A percentile compares a stretch with the other conserved stretches of the same genome.
phyloP scores from a whole-genome alignment of 2,888 invertebrate species.

The Seladonia tumulorum region DNA sequence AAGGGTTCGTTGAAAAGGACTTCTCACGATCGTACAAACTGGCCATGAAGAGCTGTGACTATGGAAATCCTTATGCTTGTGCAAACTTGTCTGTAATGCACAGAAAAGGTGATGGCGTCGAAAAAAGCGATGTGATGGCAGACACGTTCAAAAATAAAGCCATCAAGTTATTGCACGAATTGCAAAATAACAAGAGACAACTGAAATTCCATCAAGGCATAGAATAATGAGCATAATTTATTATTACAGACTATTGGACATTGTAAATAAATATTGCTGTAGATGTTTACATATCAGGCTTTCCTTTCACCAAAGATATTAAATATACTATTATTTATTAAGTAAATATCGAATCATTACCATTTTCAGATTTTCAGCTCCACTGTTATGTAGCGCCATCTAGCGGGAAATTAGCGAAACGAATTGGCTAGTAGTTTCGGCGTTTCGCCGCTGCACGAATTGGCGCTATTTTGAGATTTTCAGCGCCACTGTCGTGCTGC shows the following conservation, averaged over 20 bases:
- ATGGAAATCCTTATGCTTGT: slow-evolving; percentile 94
- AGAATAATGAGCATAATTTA: background rate
- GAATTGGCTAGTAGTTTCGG: too few species aligned
- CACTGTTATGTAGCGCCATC: too few species aligned
- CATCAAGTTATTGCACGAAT: slow-evolving; percentile 89
- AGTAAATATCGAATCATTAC: too few species aligned
- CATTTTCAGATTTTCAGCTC: too few species aligned
- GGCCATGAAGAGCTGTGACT: slow-evolving; percentile 92
- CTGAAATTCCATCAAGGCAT: slow-evolving; percentile 85
- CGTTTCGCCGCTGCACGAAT: too few species aligned
- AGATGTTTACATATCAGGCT: background rate
- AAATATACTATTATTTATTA: background rate
- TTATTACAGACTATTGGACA: background rate
- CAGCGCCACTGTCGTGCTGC: too few species aligned
- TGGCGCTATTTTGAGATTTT: too few species aligned
- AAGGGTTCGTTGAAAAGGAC: slow-evolving; percentile 87
- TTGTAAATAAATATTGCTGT: slow-evolving; percentile 10
- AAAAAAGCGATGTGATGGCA: slow-evolving; percentile 89
- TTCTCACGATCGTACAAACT: slow-evolving; percentile 92
- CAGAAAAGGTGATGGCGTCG: slow-evolving; percentile 92
- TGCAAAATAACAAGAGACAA: slow-evolving; percentile 84
- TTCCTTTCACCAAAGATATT: background rate
- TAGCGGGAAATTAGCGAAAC: too few species aligned
- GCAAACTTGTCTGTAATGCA: slow-evolving; percentile 96
- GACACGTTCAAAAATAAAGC: slow-evolving; percentile 90